These are phyloP conservation scores for Aleadryas rufinucha DNA, from an alignment of 2,113 vertebrate species.

Conservation along the genomic window DNA sequence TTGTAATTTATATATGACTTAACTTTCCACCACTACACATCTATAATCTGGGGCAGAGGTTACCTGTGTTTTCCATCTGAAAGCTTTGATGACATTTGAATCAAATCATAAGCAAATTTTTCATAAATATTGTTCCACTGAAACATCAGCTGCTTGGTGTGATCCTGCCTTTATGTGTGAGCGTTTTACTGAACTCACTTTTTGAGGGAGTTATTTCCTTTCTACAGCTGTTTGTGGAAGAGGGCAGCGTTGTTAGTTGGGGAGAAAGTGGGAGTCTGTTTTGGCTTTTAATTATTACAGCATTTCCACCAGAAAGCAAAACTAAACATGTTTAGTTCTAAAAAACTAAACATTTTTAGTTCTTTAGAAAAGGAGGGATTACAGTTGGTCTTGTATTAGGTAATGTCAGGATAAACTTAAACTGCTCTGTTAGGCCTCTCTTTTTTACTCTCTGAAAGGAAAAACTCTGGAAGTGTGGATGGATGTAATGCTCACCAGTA, in stretches of 20 bases:
- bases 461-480: not conserved
- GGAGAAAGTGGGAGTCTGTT: not conserved
- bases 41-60: not conserved
- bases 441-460: not conserved
- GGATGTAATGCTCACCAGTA: not conserved
- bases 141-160: not conserved
- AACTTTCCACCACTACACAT: not conserved
- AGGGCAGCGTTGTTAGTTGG: not conserved
- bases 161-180: not conserved
- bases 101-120: not conserved
- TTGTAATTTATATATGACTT: not conserved
- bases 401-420: not conserved
- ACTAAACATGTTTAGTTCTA: not conserved
- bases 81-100: not conserved
- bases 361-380: not conserved
- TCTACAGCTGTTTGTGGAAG: not conserved
- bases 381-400: not conserved
- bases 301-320: slow-evolving; percentile 32
- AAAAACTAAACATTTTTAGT: not conserved
- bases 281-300: not conserved
- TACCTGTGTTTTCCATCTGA: not conserved
- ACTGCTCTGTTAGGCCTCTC: not conserved
- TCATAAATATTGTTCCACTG: not conserved
- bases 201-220: not conserved
- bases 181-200: not conserved